These are phyloP conservation scores for Diarsia rubi DNA, from an alignment of 2,888 invertebrate species.

Conservation along the genomic window DNA sequence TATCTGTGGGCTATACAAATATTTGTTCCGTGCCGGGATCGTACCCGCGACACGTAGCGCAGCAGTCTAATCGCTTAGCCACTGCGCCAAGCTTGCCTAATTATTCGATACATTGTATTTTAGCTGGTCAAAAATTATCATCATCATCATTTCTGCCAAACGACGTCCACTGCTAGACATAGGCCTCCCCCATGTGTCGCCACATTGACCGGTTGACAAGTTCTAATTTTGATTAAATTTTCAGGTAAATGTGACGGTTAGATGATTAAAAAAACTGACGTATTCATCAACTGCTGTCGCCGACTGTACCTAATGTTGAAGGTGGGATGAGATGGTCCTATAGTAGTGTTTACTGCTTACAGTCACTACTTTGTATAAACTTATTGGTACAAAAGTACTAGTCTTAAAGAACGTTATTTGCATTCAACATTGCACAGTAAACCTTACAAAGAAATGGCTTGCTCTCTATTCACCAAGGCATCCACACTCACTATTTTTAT, in stretches of 20 bases:
- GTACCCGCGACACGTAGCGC: no score
- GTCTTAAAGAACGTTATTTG: background rate
- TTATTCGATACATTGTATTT: background rate
- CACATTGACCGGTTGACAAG: background rate
- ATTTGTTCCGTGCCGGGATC: no score
- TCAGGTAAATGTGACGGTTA: background rate
- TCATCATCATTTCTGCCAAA: no score
- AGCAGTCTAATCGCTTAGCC: no score
- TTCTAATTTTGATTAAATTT: background rate
- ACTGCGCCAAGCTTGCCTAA: no score
- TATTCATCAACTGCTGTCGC: background rate
- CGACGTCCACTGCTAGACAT: no score
- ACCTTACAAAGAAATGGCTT: background rate
- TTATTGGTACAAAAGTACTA: conserved; percentile 12
- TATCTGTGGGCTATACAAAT: no score
- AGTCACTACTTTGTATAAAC: conserved; percentile 16
- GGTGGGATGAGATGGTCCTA: conserved; percentile 7
- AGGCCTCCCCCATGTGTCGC: no score
- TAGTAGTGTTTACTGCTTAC: conserved; percentile 16
- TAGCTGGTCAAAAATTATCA: no score
- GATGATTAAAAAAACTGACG: background rate
- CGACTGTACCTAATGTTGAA: background rate
- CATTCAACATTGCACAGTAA: background rate
- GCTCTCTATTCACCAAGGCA: background rate
- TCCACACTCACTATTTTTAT: background rate